Percentiles rank a stretch among this genome's conserved stretches.
phyloP scores from a whole-genome alignment of 2,797 vertebrate species.

The Myotis daubentonii region DNA sequence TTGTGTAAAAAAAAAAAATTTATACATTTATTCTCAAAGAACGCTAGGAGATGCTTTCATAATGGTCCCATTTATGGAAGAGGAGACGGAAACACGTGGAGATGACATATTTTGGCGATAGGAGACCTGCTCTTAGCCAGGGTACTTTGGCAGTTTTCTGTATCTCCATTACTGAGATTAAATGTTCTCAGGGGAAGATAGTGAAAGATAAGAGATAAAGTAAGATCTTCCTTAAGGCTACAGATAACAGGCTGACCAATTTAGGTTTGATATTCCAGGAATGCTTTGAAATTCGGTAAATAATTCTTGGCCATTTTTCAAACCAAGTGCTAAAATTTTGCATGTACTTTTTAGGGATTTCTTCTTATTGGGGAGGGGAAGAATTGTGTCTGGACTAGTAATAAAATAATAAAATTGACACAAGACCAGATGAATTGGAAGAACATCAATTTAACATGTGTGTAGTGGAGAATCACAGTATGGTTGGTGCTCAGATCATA shows the following conservation, averaged over 20 bases:
- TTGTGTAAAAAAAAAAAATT: neutral
- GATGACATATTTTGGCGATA: neutral
- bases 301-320: neutral
- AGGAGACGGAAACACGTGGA: neutral
- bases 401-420: neutral
- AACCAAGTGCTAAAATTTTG: constrained; percentile 16
- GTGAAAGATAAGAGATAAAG: constrained; percentile 13
- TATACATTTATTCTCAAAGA: neutral
- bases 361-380: neutral
- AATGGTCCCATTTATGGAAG: neutral
- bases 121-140: neutral
- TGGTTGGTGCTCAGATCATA: neutral
- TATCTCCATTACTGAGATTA: neutral
- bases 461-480: neutral
- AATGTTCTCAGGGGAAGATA: neutral
- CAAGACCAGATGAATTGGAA: neutral
- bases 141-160: neutral
- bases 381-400: neutral
- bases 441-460: neutral
- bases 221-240: neutral
- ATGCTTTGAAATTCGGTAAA: constrained; percentile 11
- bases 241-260: neutral
- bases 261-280: neutral
- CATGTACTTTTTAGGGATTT: neutral
- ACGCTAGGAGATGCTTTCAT: neutral